phyloP scores from a whole-genome alignment of 2,797 vertebrate genomes.

The Centropyge bicolor region DNA sequence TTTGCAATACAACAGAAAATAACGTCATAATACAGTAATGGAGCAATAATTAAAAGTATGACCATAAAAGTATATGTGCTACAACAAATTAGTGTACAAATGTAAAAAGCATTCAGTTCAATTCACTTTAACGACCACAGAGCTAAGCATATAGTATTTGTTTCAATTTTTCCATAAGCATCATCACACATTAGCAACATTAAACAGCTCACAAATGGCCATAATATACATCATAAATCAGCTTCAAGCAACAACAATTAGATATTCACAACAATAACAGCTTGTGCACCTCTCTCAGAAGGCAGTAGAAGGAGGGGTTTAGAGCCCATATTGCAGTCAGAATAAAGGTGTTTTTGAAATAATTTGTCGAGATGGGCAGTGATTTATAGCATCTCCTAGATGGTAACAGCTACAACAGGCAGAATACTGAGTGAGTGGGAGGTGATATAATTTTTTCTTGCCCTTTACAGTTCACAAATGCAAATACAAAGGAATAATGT shows the following conservation, averaged over 20 bases:
- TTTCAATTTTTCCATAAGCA: background rate
- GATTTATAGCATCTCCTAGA: background rate
- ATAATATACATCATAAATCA: background rate
- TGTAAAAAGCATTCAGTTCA: background rate
- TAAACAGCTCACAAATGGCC: background rate
- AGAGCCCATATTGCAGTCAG: background rate
- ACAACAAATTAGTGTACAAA: background rate
- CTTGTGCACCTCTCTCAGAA: background rate
- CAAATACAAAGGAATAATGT: background rate
- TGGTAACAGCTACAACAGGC: background rate
- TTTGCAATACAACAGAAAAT: constrained; percentile 1
- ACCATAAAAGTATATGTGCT: background rate
- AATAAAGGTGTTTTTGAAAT: constrained; percentile 1
- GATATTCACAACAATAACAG: background rate
- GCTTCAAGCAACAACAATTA: background rate
- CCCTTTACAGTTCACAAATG: background rate
- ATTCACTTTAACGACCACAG: background rate
- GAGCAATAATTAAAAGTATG: background rate
- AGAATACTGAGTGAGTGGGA: background rate
- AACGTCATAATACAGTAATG: background rate
- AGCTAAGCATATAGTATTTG: background rate
- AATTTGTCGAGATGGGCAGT: background rate
- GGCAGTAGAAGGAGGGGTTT: background rate
- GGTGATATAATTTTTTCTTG: background rate
- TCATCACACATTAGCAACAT: background rate